A percentile compares a stretch with the other conserved stretches of the same genome.
phyloP scores from a whole-genome alignment of 2,113 vertebrate genomes.

The Siphamia tubifer region DNA sequence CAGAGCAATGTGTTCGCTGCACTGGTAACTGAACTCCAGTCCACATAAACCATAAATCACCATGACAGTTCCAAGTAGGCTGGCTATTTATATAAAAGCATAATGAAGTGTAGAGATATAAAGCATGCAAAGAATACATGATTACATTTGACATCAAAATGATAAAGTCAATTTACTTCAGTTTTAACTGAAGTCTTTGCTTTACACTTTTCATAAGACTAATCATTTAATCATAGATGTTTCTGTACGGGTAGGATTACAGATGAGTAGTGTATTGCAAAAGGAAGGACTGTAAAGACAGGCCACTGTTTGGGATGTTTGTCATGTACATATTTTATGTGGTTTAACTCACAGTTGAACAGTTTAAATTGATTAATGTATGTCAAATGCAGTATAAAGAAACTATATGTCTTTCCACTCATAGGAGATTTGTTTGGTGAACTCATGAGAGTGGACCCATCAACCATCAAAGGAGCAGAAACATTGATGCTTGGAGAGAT shows the following conservation, averaged over 20 bases:
- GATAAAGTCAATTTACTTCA: neutral
- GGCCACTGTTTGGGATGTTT: no score
- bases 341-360: no score
- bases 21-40: slow-evolving; percentile 24
- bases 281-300: no score
- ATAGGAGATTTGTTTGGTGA: slow-evolving; percentile 89
- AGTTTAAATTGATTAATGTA: neutral
- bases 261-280: no score
- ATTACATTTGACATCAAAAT: neutral
- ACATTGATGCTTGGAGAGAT: slow-evolving; percentile 96
- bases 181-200: no score
- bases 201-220: no score
- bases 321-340: no score
- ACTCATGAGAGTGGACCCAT: slow-evolving; percentile 94
- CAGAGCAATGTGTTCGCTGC: slow-evolving; percentile 10
- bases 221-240: no score
- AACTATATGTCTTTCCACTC: slow-evolving; percentile 14
- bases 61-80: slow-evolving; percentile 34
- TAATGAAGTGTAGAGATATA: neutral
- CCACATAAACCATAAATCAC: slow-evolving; percentile 40
- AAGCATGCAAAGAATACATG: slow-evolving; percentile 5
- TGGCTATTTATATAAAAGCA: slow-evolving; percentile 53
- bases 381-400: neutral
- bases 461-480: slow-evolving; percentile 94
- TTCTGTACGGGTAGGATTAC: no score